Conservation (phyloP, 2,888 invertebrate species). For the Gryllus longicercus region DNA sequence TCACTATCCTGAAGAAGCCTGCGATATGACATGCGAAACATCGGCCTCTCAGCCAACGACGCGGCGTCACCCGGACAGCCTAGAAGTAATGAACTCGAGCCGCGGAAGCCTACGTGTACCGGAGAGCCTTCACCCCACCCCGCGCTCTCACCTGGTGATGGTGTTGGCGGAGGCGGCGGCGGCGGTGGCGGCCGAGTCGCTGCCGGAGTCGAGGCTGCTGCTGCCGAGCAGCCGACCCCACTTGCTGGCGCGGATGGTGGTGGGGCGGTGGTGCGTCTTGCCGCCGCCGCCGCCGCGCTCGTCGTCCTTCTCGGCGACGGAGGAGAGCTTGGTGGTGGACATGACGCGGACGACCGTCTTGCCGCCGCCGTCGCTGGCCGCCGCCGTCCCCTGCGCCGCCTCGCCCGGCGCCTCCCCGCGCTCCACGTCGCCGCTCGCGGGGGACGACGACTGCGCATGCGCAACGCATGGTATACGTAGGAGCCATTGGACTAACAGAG, state of each 20-base stretch:
- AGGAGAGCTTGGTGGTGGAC: constrained; percentile 54
- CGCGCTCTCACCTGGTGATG: not conserved
- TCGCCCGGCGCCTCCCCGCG: constrained; percentile 34
- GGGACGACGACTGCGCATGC: not conserved
- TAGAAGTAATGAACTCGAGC: too few species aligned
- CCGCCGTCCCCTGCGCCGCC: not conserved
- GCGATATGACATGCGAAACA: too few species aligned
- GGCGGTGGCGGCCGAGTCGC: constrained; percentile 55
- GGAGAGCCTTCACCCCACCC: not conserved
- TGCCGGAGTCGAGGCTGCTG: constrained; percentile 66
- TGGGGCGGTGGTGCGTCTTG: constrained; percentile 34
- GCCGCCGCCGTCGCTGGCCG: not conserved
- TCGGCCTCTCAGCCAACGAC: too few species aligned
- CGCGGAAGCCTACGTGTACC: too few species aligned
- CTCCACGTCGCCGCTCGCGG: constrained; percentile 36
- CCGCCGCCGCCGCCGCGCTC: constrained; percentile 44
- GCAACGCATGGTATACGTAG: too few species aligned
- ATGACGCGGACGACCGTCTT: constrained; percentile 49
- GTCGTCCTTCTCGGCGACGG: constrained; percentile 52
- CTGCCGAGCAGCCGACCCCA: constrained; percentile 80
- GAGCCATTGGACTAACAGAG: too few species aligned
- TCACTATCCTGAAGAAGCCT: too few species aligned
- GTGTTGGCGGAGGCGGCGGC: constrained; percentile 46
- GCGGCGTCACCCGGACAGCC: too few species aligned
- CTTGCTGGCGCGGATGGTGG: constrained; percentile 54